phyloP scores from a whole-genome alignment of 2,797 vertebrate species.

The Heterohyrax brucei region DNA sequence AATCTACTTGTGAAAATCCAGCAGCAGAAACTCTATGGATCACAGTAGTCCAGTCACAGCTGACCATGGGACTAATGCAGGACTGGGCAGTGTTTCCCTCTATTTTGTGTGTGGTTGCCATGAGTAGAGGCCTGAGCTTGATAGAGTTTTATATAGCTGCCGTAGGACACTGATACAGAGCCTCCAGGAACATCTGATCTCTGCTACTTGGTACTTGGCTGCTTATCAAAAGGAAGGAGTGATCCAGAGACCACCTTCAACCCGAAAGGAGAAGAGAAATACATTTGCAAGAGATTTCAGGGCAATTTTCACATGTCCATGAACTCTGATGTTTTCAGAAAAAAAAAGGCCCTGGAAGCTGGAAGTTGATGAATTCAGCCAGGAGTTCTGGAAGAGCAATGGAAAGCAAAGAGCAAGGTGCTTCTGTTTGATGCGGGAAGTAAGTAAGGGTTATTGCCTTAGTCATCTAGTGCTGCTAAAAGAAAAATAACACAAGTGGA shows the following conservation, averaged over 20 bases:
- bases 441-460: neutral
- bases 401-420: neutral
- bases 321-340: neutral
- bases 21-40: neutral
- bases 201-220: too few relatives aligned
- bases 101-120: too few relatives aligned
- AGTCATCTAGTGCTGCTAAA: too few relatives aligned
- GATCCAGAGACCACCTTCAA: neutral
- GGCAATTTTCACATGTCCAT: rapidly evolving
- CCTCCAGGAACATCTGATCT: neutral
- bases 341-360: neutral
- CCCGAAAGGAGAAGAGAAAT: neutral
- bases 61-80: neutral
- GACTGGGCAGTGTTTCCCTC: too few relatives aligned
- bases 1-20: neutral
- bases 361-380: neutral
- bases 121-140: too few relatives aligned
- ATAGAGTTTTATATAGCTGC: neutral
- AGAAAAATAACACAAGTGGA: too few relatives aligned
- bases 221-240: neutral
- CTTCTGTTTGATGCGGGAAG: rapidly evolving
- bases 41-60: neutral
- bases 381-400: neutral
- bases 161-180: neutral
- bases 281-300: neutral